phyloP scores from a whole-genome alignment of 1,140 invertebrate species.

The Conus ventricosus region DNA sequence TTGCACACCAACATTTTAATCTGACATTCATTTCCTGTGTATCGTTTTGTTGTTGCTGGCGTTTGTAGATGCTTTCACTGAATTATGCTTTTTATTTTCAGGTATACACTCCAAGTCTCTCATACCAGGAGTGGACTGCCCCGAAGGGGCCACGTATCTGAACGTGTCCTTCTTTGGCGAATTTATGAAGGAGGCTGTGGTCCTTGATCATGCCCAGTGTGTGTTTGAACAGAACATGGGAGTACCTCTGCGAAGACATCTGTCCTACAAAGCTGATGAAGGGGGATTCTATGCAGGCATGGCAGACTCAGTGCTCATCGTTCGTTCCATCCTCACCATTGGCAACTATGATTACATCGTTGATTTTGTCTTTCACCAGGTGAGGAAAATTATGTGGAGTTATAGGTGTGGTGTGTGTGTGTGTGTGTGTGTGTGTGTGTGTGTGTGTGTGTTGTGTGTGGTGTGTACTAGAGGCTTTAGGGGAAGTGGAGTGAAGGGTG shows the following conservation, averaged over 20 bases:
- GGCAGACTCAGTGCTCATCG: slow-evolving; percentile 56
- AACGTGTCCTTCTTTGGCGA: slow-evolving; percentile 48
- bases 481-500: too few relatives aligned
- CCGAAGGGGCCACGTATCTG: slow-evolving; percentile 55
- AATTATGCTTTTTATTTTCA: background rate
- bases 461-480: background rate
- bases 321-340: slow-evolving; percentile 60
- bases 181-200: slow-evolving; percentile 34
- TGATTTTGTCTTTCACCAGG: slow-evolving; percentile 66
- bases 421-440: background rate
- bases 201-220: slow-evolving; percentile 53
- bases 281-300: slow-evolving; percentile 60
- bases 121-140: slow-evolving; percentile 60
- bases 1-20: background rate
- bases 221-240: slow-evolving; percentile 68
- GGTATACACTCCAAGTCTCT: slow-evolving; percentile 44
- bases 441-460: background rate
- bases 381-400: background rate
- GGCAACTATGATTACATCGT: slow-evolving; percentile 68
- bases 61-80: background rate
- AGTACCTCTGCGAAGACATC: slow-evolving; percentile 59
- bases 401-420: too few relatives aligned
- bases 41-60: background rate
- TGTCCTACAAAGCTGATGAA: slow-evolving; percentile 41
- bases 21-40: background rate